phyloP scores from a whole-genome alignment of 2,888 invertebrate genomes.

The Cosmopolites sordidus region DNA sequence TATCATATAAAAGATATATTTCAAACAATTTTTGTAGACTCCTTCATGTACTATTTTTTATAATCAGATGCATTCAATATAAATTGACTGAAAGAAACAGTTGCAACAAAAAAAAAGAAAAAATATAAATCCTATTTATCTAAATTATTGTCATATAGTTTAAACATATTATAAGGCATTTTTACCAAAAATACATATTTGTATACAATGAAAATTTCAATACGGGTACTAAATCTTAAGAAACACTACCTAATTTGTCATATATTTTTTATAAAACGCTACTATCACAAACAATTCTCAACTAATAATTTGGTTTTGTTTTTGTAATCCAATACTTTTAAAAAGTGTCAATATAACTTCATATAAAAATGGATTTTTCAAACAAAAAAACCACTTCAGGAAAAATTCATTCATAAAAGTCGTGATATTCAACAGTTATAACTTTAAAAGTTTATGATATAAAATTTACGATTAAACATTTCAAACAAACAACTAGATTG shows the following conservation, averaged over 20 bases:
- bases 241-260: not conserved
- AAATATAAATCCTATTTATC: not conserved
- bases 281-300: slow-evolving; percentile 20
- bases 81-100: too few relatives aligned
- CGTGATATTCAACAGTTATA: slow-evolving; percentile 5
- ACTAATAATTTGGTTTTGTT: slow-evolving; percentile 14
- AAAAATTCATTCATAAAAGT: too few relatives aligned
- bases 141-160: slow-evolving; percentile 21
- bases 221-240: not conserved
- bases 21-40: too few relatives aligned
- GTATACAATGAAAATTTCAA: not conserved
- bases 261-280: slow-evolving; percentile 12
- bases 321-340: too few relatives aligned
- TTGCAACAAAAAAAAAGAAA: too few relatives aligned
- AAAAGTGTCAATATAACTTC: too few relatives aligned
- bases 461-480: slow-evolving; percentile 13
- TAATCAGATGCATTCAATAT: too few relatives aligned
- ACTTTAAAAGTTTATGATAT: slow-evolving; percentile 9
- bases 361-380: too few relatives aligned
- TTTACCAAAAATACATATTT: not conserved
- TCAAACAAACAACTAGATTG: slow-evolving; percentile 9
- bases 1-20: too few relatives aligned
- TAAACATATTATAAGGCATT: slow-evolving; percentile 21
- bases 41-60: too few relatives aligned
- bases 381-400: too few relatives aligned